phyloP scores from a whole-genome alignment of 2,888 invertebrate species.

The Torymus auratus region DNA sequence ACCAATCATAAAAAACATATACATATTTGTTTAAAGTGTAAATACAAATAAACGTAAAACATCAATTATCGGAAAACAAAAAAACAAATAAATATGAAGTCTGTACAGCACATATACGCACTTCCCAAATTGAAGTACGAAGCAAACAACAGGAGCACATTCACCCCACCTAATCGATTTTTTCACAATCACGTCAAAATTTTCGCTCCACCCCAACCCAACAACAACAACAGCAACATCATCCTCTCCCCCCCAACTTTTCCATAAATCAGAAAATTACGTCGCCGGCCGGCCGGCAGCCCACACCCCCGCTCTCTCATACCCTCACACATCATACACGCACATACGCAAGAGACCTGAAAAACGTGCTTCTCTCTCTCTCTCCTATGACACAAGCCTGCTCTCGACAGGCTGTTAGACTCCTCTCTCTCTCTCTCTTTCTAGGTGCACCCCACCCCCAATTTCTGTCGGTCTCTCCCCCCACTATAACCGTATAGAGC shows the following conservation, averaged over 20 bases:
- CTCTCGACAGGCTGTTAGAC: slow-evolving; percentile 45
- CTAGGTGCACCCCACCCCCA: slow-evolving; percentile 1
- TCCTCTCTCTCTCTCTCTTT: slow-evolving; percentile 57
- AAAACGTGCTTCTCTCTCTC: slow-evolving; percentile 24
- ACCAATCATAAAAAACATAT: too few relatives aligned
- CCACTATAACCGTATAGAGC: slow-evolving; percentile 52
- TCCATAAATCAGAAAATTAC: slow-evolving; percentile 40
- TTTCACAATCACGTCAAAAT: too few relatives aligned
- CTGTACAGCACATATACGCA: too few relatives aligned
- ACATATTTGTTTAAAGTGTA: too few relatives aligned
- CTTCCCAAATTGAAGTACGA: too few relatives aligned
- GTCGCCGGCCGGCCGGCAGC: slow-evolving; percentile 8
- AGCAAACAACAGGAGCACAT: too few relatives aligned
- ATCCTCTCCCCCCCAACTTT: background rate
- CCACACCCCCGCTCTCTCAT: background rate
- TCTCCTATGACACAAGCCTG: slow-evolving; percentile 42
- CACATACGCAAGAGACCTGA: slow-evolving; percentile 30
- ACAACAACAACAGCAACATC: too few relatives aligned
- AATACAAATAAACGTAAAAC: too few relatives aligned
- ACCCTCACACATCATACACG: slow-evolving; percentile 3
- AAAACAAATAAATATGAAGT: too few relatives aligned
- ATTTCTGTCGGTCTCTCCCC: slow-evolving; percentile 18
- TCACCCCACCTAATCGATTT: too few relatives aligned
- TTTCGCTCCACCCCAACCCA: too few relatives aligned
- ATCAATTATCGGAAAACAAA: too few relatives aligned